Percentiles rank a stretch among this genome's conserved stretches.
These are phyloP conservation scores for Aplocera efformata DNA, from an alignment of 2,888 invertebrate genomes.

Conservation along the genomic window DNA sequence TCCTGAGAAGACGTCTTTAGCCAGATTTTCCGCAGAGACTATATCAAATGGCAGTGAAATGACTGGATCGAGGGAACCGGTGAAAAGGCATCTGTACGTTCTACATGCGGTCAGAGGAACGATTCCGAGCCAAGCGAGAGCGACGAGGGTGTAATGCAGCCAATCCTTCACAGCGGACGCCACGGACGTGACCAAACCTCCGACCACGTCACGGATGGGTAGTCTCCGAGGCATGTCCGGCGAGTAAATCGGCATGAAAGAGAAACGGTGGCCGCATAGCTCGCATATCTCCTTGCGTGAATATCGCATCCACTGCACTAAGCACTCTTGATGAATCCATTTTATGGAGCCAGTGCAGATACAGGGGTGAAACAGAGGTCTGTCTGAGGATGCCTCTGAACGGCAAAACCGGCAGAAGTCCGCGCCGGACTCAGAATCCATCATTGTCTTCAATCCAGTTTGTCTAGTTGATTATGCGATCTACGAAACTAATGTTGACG, in stretches of 20 bases:
- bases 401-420: constrained; percentile 99
- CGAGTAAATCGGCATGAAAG: constrained; percentile 99
- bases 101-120: constrained; percentile 98
- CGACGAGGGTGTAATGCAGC: constrained; percentile 98
- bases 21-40: constrained; percentile 94
- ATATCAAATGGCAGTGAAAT: constrained; percentile 94
- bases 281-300: constrained; percentile 99
- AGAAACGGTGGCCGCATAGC: constrained; percentile 97
- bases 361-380: constrained; percentile 98
- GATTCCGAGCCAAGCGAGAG: constrained; percentile 97
- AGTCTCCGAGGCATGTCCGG: constrained; percentile 99
- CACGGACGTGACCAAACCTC: constrained; percentile 93
- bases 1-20: constrained; percentile 96
- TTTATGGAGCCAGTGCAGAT: constrained; percentile 99
- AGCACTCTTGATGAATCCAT: constrained; percentile 99
- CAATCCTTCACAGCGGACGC: constrained; percentile 97
- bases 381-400: constrained; percentile 94
- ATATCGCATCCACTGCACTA: constrained; percentile 99
- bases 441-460: constrained; percentile 72
- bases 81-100: constrained; percentile 95
- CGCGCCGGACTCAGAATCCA: constrained; percentile 81
- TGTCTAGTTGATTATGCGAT: constrained; percentile 57
- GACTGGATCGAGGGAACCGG: constrained; percentile 92
- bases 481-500: constrained; percentile 49
- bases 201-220: constrained; percentile 94